Conservation (phyloP, 2,797 vertebrate genomes). For the Leptoclinus maculatus region DNA sequence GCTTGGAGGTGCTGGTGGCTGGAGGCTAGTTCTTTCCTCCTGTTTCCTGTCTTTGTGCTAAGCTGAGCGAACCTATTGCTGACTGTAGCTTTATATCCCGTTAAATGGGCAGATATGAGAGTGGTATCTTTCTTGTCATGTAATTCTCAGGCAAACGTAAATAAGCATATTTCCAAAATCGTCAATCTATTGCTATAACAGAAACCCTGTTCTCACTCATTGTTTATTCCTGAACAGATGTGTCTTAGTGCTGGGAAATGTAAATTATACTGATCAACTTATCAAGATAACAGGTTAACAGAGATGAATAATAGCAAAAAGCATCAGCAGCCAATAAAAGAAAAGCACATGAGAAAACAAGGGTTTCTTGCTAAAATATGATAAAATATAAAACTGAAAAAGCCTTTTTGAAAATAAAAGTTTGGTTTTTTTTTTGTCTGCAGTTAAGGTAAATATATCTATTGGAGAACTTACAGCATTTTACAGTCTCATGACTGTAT, state of each 20-base stretch:
- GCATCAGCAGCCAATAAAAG: constrained; percentile 13
- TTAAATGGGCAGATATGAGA: background rate
- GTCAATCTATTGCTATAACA: background rate
- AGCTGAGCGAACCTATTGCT: background rate
- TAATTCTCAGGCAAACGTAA: background rate
- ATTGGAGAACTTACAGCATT: constrained; percentile 20
- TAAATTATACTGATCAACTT: constrained; percentile 1
- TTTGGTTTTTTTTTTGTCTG: background rate
- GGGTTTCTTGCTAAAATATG: background rate
- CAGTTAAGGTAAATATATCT: background rate
- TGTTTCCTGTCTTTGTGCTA: background rate
- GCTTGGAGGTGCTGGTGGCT: too few relatives aligned
- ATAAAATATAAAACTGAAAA: constrained; percentile 7
- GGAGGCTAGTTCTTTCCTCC: background rate
- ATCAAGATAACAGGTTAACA: constrained; percentile 13
- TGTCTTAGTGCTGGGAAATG: constrained; percentile 14
- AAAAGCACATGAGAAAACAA: constrained; percentile 1
- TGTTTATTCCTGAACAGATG: background rate
- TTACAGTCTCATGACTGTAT: background rate
- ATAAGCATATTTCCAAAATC: background rate
- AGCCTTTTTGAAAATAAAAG: background rate
- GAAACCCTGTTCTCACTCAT: background rate
- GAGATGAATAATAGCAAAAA: constrained; percentile 3
- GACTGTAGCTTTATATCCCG: background rate
- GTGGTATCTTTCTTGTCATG: background rate